Conservation (phyloP, 1,140 invertebrate genomes). For the Drosophila gunungcola region DNA sequence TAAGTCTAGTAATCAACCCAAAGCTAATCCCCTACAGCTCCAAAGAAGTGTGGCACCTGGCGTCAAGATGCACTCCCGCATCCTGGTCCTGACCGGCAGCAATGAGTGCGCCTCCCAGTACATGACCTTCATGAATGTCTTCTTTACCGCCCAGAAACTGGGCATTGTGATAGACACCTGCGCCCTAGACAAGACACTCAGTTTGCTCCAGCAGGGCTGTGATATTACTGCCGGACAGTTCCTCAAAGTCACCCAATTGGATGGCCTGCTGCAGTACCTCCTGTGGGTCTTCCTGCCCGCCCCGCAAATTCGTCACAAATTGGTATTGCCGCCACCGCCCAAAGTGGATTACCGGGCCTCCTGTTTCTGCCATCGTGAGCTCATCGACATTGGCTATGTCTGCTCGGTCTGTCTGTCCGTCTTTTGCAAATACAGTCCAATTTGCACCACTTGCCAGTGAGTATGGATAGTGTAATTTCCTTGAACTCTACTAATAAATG, state of each 20-base stretch:
- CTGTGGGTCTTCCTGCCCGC: conserved; percentile 98
- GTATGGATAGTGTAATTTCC: conserved; percentile 74
- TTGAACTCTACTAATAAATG: background rate
- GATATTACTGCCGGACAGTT: conserved; percentile 98
- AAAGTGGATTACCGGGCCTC: conserved; percentile 98
- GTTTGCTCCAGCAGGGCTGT: conserved; percentile 96
- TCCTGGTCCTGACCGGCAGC: conserved; percentile 94
- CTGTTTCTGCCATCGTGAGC: conserved; percentile 98
- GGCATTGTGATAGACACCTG: conserved; percentile 97
- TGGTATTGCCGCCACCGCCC: conserved; percentile 94
- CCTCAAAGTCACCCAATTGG: conserved; percentile 91
- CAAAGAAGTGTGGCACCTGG: conserved; percentile 87
- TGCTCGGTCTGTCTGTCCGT: conserved; percentile 99
- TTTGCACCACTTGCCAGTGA: conserved; percentile 98
- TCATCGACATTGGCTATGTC: conserved; percentile 98
- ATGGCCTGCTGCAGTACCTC: conserved; percentile 96
- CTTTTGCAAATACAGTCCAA: conserved; percentile 98
- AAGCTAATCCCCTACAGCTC: conserved; percentile 76
- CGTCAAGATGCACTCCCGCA: conserved; percentile 90
- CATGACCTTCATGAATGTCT: conserved; percentile 99
- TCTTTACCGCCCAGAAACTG: conserved; percentile 97
- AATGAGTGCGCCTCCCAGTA: conserved; percentile 97
- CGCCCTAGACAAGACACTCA: conserved; percentile 95
- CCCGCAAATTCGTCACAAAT: conserved; percentile 90
- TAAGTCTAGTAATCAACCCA: background rate